These are phyloP conservation scores for Glyptemys insculpta DNA, from an alignment of 2,797 vertebrate species.

Conservation along the genomic window DNA sequence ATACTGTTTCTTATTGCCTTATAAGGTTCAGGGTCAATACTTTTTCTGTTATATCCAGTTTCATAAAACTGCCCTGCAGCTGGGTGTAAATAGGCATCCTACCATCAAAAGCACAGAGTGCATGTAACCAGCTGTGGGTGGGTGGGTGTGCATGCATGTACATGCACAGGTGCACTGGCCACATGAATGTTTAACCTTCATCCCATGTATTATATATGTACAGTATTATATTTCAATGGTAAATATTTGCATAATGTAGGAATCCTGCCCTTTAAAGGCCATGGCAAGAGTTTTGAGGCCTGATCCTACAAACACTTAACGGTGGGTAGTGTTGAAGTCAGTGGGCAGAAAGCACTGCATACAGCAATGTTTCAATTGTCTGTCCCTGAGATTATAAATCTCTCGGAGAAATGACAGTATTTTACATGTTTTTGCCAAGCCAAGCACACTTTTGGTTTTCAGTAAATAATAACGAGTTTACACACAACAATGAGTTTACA, in stretches of 20 bases:
- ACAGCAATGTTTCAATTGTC: not conserved
- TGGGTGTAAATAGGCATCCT: not conserved
- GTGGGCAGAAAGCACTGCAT: not conserved
- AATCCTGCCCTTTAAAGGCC: not conserved
- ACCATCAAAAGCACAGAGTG: not conserved
- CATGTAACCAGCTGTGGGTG: no score
- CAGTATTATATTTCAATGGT: not conserved
- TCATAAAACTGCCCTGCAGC: not conserved
- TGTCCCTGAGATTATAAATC: not conserved
- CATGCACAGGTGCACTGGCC: not conserved
- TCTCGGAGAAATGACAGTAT: not conserved
- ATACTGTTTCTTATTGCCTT: not conserved
- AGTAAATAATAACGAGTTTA: not conserved
- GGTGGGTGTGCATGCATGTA: not conserved
- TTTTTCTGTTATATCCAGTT: not conserved
- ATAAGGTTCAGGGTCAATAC: not conserved
- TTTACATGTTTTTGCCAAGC: not conserved
- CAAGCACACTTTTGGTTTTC: not conserved
- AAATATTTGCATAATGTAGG: not conserved
- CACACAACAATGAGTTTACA: not conserved
- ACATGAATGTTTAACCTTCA: not conserved
- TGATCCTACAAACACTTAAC: not conserved
- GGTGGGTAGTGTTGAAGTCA: not conserved
- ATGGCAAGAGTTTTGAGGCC: not conserved
- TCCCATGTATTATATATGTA: not conserved